These are phyloP conservation scores for Cetoscarus ocellatus DNA, from an alignment of 2,797 vertebrate species.

Conservation along the genomic window DNA sequence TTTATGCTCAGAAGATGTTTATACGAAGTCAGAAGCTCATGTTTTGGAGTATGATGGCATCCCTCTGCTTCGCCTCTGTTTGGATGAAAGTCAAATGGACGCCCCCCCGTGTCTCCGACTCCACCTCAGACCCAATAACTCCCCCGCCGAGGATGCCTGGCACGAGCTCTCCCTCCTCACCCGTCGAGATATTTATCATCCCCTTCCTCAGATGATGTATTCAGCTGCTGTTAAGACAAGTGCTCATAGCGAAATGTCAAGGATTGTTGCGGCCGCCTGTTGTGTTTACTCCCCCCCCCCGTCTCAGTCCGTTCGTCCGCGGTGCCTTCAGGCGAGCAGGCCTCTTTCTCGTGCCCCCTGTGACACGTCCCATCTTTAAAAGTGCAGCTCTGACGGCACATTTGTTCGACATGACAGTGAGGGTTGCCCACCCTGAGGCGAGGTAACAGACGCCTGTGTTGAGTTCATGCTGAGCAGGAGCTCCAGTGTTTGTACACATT, in stretches of 20 bases:
- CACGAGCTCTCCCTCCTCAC: conserved; percentile 3
- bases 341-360: conserved; percentile 17
- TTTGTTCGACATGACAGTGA: conserved; percentile 55
- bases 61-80: conserved; percentile 23
- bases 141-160: conserved; percentile 17
- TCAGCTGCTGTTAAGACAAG: conserved; percentile 45
- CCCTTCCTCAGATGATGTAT: conserved; percentile 20
- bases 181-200: conserved; percentile 42
- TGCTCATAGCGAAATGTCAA: conserved; percentile 64
- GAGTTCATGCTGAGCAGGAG: conserved; percentile 10
- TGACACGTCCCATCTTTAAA: conserved; percentile 59
- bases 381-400: conserved; percentile 55
- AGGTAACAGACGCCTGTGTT: conserved; percentile 14
- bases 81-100: conserved; percentile 22
- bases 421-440: conserved; percentile 17
- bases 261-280: conserved; percentile 49
- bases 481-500: conserved; percentile 31
- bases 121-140: conserved; percentile 34
- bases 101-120: conserved; percentile 4
- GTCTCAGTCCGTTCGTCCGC: conserved; percentile 29
- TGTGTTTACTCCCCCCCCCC: conserved; percentile 58
- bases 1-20: neutral
- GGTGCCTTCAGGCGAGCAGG: conserved; percentile 39
- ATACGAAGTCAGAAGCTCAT: neutral
- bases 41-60: conserved; percentile 7